Conservation (phyloP, 2,113 vertebrate genomes). For the Scomber japonicus region DNA sequence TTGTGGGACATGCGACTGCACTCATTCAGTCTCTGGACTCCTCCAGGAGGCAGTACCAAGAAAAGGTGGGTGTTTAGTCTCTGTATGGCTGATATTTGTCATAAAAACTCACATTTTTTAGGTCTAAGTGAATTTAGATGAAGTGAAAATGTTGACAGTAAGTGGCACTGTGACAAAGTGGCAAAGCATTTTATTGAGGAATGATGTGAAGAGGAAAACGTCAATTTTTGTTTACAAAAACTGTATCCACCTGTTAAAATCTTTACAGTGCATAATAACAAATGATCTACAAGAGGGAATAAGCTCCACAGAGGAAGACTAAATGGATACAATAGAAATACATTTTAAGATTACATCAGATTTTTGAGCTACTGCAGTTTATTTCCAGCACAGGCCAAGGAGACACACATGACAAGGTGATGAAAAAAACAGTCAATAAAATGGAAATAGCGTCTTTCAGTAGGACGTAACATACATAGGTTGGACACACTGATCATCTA, state of each 20-base stretch:
- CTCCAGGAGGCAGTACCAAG: slow-evolving; percentile 97
- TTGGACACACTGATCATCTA: slow-evolving; percentile 5
- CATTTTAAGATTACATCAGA: not conserved
- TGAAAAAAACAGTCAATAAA: not conserved
- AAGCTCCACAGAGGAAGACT: not conserved
- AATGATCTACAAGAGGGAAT: not conserved
- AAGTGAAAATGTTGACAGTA: slow-evolving; percentile 1
- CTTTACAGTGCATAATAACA: not conserved
- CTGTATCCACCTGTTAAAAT: not conserved
- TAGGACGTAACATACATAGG: slow-evolving; percentile 37
- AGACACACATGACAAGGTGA: not conserved
- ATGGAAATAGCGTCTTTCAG: not conserved
- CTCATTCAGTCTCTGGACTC: slow-evolving; percentile 99
- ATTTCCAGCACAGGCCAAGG: slow-evolving; percentile 4
- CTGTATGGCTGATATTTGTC: not conserved
- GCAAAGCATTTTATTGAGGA: not conserved
- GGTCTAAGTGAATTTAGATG: not conserved
- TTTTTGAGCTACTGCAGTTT: not conserved
- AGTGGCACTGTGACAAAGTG: no score
- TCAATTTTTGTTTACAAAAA: not conserved
- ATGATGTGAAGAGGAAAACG: not conserved
- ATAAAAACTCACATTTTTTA: not conserved
- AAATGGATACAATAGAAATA: not conserved
- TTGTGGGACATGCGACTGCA: slow-evolving; percentile 97
- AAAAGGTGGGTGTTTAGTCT: slow-evolving; percentile 89